Percentiles rank a stretch among this genome's conserved stretches.
Evolutionary conservation across 1,140 invertebrate genomes (phyloP).

Genomic region (Mylabris phalerata): DNA sequence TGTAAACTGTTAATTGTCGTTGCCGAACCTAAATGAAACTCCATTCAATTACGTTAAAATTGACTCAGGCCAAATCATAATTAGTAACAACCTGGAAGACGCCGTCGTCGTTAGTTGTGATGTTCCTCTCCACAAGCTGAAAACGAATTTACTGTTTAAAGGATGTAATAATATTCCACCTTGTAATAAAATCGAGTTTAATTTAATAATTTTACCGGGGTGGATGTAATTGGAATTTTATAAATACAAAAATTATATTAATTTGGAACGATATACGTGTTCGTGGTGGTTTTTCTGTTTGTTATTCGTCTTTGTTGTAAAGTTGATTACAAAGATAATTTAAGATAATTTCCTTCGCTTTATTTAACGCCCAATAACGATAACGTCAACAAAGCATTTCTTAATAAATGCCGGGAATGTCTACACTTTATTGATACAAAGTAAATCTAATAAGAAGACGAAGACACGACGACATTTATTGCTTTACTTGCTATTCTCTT

Average conservation of each 20-base stretch:
- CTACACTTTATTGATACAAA: constrained; percentile 28
- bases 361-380: constrained; percentile 25
- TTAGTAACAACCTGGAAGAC: constrained; percentile 5
- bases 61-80: constrained; percentile 7
- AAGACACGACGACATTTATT: constrained; percentile 24
- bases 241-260: no score
- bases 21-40: constrained; percentile 2
- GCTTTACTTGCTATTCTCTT: constrained; percentile 1
- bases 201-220: no score
- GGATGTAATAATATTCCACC: no score
- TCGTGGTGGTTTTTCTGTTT: no score
- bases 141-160: no score
- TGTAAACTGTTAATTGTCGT: constrained; percentile 8
- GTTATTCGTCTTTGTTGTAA: no score
- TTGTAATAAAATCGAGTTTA: no score
- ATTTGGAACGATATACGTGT: no score
- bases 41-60: constrained; percentile 14
- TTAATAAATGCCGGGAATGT: constrained; percentile 23
- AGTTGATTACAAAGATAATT: no score
- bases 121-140: no score
- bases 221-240: no score
- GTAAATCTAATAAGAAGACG: constrained; percentile 27
- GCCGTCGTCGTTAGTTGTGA: no score
- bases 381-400: constrained; percentile 15
- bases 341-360: constrained; percentile 1